phyloP scores from a whole-genome alignment of 1,140 invertebrate genomes.

The Trichonephila clavata region DNA sequence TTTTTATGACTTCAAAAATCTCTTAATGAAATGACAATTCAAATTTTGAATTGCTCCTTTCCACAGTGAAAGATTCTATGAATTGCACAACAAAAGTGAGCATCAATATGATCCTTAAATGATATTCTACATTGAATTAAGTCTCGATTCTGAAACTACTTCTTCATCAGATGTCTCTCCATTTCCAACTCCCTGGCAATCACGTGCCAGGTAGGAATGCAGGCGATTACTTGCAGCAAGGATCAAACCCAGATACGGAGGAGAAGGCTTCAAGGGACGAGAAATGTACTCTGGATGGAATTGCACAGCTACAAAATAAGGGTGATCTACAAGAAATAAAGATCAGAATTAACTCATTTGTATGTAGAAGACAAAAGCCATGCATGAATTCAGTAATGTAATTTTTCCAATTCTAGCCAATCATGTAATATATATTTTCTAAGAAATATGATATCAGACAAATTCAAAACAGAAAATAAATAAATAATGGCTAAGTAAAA shows the following conservation, averaged over 20 bases:
- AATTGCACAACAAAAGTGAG: too few species aligned
- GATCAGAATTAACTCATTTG: background rate
- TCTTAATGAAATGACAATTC: too few species aligned
- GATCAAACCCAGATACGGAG: slow-evolving; percentile 96
- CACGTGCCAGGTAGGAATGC: background rate
- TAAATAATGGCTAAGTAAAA: too few species aligned
- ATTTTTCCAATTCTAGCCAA: too few species aligned
- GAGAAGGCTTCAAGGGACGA: slow-evolving; percentile 94
- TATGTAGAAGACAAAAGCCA: background rate
- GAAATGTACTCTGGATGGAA: slow-evolving; percentile 99
- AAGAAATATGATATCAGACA: too few species aligned
- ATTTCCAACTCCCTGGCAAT: background rate
- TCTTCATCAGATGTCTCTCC: background rate
- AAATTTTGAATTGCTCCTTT: too few species aligned
- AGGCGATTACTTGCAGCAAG: slow-evolving; percentile 47
- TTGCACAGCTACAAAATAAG: slow-evolving; percentile 97
- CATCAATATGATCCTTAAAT: too few species aligned
- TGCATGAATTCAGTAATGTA: background rate
- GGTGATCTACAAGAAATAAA: slow-evolving; percentile 85
- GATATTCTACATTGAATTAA: too few species aligned
- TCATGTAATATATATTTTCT: too few species aligned
- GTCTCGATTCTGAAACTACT: background rate
- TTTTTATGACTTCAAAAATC: too few species aligned
- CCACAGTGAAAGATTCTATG: too few species aligned
- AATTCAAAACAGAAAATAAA: too few species aligned